Conservation (phyloP, 2,797 vertebrate genomes). For the Epinephelus awoara region DNA sequence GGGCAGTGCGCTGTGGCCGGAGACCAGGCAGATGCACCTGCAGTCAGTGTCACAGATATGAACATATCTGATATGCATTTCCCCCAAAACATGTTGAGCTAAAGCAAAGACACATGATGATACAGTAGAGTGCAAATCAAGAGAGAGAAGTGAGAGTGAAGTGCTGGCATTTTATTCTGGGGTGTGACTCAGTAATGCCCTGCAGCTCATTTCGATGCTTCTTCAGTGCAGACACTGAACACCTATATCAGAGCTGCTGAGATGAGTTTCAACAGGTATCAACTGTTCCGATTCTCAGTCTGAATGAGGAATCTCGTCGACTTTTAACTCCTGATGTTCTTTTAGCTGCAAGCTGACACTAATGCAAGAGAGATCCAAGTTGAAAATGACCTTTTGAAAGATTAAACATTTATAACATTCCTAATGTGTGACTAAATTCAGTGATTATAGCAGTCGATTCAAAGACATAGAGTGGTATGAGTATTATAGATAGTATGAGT, state of each 20-base stretch:
- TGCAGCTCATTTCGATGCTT: constrained; percentile 35
- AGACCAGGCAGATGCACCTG: no score
- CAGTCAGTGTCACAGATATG: no score
- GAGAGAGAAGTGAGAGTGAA: constrained; percentile 33
- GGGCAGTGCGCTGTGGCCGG: no score
- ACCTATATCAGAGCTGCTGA: constrained; percentile 36
- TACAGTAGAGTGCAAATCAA: neutral
- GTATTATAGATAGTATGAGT: neutral
- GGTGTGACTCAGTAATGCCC: constrained; percentile 61
- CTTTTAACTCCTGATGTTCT: neutral
- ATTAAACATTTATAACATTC: neutral
- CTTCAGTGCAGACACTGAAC: constrained; percentile 37
- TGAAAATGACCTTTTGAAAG: neutral
- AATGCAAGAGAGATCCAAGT: neutral
- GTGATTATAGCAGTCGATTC: neutral
- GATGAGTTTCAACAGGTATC: constrained; percentile 64
- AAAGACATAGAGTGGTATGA: neutral
- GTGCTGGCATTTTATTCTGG: constrained; percentile 49
- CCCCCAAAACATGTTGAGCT: neutral
- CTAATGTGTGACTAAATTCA: neutral
- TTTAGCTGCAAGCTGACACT: constrained; percentile 2
- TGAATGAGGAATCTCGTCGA: constrained; percentile 22
- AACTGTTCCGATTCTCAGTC: constrained; percentile 42
- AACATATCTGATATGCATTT: neutral
- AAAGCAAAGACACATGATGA: neutral